A percentile compares a stretch with the other conserved stretches of the same genome.
Evolutionary conservation across 2,797 vertebrate species (phyloP).

Genomic region (Nyctalus aviator): DNA sequence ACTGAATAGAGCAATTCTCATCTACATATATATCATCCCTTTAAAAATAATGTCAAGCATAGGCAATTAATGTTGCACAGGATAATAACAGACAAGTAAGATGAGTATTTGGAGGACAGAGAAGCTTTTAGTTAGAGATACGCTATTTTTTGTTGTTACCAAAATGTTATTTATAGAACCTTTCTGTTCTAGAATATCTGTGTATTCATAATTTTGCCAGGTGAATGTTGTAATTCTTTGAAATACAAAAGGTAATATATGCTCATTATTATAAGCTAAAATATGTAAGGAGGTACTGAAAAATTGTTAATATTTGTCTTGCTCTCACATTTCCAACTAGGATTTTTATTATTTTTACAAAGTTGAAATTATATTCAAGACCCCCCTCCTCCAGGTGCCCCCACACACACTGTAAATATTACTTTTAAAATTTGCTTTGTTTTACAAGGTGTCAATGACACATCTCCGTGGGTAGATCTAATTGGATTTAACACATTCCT

Average conservation of each 20-base stretch:
- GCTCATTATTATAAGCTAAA: not conserved
- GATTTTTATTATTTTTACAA: constrained; percentile 42
- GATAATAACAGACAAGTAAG: not conserved
- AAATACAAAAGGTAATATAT: not conserved
- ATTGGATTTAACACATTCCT: not conserved
- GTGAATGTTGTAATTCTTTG: not conserved
- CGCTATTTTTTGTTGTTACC: not conserved
- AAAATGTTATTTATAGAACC: constrained; percentile 33
- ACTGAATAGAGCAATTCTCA: not conserved
- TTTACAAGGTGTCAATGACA: not conserved
- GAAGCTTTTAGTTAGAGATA: not conserved
- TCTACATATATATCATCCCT: not conserved
- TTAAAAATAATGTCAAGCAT: not conserved
- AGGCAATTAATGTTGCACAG: not conserved
- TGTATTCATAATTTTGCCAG: not conserved
- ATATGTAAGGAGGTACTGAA: not conserved
- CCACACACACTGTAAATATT: not conserved
- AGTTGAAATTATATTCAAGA: not conserved
- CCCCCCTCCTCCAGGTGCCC: not conserved
- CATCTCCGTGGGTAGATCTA: not conserved
- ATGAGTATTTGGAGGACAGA: not conserved
- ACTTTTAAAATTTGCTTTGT: constrained; percentile 45
- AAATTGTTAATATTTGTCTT: not conserved
- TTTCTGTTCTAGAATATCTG: not conserved
- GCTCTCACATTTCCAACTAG: not conserved